Evolutionary conservation across 1,140 invertebrate species (phyloP), one percentile per base, ranked within the genome.

Genomic region (Diabrotica virgifera): DNA sequence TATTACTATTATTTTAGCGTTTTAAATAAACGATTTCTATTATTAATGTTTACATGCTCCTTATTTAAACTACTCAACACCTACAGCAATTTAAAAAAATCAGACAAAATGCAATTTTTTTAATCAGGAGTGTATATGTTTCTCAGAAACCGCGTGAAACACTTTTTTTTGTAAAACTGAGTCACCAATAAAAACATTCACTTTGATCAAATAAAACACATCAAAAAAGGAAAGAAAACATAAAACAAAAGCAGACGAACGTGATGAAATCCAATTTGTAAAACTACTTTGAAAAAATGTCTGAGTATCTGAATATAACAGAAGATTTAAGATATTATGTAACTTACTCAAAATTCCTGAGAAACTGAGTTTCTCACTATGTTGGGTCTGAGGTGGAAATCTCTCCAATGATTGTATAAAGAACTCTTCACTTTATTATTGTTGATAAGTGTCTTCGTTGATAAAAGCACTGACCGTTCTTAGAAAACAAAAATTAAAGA

Each of bases 81-180:
- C n/a, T n/a, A n/a, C n/a, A n/a, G n/a, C n/a, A n/a, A n/a, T n/a
- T n/a, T n/a, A n/a, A n/a, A n/a, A n/a, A n/a, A n/a, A n/a, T n/a
- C n/a, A n/a, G n/a, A n/a, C n/a, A n/a, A n/a, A n/a, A n/a, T n/a
- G n/a, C n/a, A n/a, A n/a, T n/a, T n/a, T n/a, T n/a, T n/a, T n/a
- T n/a, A n/a, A n/a, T n/a, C n/a, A n/a, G n/a, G n/a, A n/a, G n/a
- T n/a, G n/a, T n/a, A n/a, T n/a, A n/a, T n/a, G n/a, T n/a, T n/a
- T n/a, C n/a, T n/a, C n/a, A 68, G 66, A 68, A 68, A 64, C 64
- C 66, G 58, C 62, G 64, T 64, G 54, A 64, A 63, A 61, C 64
- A 64, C 62, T 68, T 68, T 62, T 24, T 51, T 14, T 24, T 7
- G 53, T n/a, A n/a, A 46, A 46, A 46, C 40, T 46, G 40, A 46